Percentiles rank a stretch among this genome's conserved stretches.
These are phyloP conservation scores for Miltochrista miniata DNA, from an alignment of 2,888 invertebrate genomes.

Conservation along the genomic window DNA sequence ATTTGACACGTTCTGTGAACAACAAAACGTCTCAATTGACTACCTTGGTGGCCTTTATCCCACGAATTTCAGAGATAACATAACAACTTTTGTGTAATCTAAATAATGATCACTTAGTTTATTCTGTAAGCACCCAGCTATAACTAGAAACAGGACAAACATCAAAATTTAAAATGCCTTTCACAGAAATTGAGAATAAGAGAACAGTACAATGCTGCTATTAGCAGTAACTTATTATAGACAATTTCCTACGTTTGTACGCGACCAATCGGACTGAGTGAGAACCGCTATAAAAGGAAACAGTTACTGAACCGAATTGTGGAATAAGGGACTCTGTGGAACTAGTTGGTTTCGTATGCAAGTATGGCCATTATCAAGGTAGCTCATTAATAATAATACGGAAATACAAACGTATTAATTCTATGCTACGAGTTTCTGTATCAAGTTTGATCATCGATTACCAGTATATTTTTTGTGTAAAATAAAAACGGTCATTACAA, in stretches of 20 bases:
- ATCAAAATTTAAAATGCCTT: conserved; percentile 61
- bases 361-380: conserved; percentile 18
- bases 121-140: conserved; percentile 29
- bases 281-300: conserved; percentile 70
- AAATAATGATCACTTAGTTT: conserved; percentile 28
- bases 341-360: conserved; percentile 38
- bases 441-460: too few relatives aligned
- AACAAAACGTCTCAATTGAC: conserved; percentile 4
- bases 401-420: conserved; percentile 3
- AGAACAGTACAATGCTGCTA: conserved; percentile 58
- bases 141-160: conserved; percentile 41
- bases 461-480: not conserved
- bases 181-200: conserved; percentile 55
- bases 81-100: conserved; percentile 17
- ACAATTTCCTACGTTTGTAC: conserved; percentile 67
- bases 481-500: too few relatives aligned
- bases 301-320: conserved; percentile 61
- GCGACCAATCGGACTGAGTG: conserved; percentile 74
- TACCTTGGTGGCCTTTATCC: conserved; percentile 7
- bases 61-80: conserved; percentile 14
- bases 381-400: conserved; percentile 18
- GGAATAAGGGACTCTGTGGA: conserved; percentile 47
- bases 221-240: conserved; percentile 70
- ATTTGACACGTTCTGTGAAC: not conserved
- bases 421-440: not conserved